Base-by-base conservation (phyloP, 1,140 invertebrate genomes). In the Elysia chlorotica region DNA sequence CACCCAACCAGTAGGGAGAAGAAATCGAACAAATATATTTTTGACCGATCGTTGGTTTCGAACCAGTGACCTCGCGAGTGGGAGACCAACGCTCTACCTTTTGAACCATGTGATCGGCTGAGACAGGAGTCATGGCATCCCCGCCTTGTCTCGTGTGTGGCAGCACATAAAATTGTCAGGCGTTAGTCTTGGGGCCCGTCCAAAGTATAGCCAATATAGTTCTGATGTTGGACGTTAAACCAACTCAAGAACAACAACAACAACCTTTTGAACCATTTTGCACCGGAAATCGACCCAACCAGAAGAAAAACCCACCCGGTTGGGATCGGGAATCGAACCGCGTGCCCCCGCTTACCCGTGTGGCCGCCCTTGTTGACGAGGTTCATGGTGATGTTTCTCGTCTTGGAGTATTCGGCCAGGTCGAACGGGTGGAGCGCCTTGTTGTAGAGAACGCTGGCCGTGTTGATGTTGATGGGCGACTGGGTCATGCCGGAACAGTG, bases 331-430 rank as follows among this genome's bases (percentile, higher is more conserved):
- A n/a, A n/a, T n/a, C n/a, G n/a, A n/a, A n/a, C n/a, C n/a, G n/a
- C n/a, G n/a, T n/a, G n/a, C 41, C n/a, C n/a, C 41, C 10, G 41
- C 10, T 48, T 48, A 81, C 79, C 77, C 41, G 78, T 82, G 56
- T 82, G 81, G n/a, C 77, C 82, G 28, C 76, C 76, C 21, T 66
- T 63, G 59, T 82, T 82, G 33, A 77, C 71, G n/a, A 83, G 65
- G 10, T 67, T 74, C 68, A 80, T 78, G 19, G 76, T 76, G 14
- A 76, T 71, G 33, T 74, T 71, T n/a, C 65, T 57, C 21, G 74
- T 65, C 21, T 48, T 67, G 30, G 76, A 70, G 53, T 79, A 82
- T n/a, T 75, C 68, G 10, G 36, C n/a, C 38, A 83, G 74, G 48
- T 78, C 73, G 31, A 84, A 73, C 6, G 65, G 56, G 25, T 70